Base-by-base conservation (phyloP, 2,888 invertebrate genomes). In the Rhabditophanes sp. region DNA sequence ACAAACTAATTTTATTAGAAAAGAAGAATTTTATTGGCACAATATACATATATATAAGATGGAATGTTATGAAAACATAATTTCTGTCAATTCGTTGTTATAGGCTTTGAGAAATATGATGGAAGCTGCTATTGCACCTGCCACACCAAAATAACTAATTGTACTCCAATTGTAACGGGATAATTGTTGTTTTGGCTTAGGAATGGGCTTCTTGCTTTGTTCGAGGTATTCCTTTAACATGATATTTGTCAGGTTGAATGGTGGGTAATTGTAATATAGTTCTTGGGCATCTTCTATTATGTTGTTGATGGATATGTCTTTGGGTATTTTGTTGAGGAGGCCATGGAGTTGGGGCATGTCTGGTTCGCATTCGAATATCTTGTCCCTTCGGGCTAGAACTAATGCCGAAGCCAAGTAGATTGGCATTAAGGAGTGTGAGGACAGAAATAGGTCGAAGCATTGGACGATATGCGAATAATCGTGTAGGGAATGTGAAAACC, bases 401-500 rank as follows among this genome's bases (percentile, higher is more conserved):
- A 90, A 75, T 33, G 82, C 78, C 6, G 85, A 80, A 27, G 84
- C 81, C 33, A 90, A 76, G 72, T 88, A 90, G 26, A 90, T 76
- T 2, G 83, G 81, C 74, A 87, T 79, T 50, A 85, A 72, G 21
- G 81, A 78, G 46, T 83, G 79, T 34, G 82, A 78, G 39, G 85
- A 83, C 53, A 93, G 73, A 71, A 93, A 90, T 70, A 79, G 84
- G 70, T 93, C 90, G 66, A 87, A 90, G 36, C 90, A 73, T n/a
- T 88, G 68, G 12, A 42, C 40, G 14, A 48, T 33, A 48, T 61
- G 56, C 14, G 44, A 43, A 68, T 88, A 84, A 51, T 82, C 79
- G 64, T 81, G 81, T 33, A 90, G 75, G 46, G 83, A 85, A 71
- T 93, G 93, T 8, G 90, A 87, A 69, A 85, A 96, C 93, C 93